These are phyloP conservation scores for Malurus melanocephalus DNA, from an alignment of 2,113 vertebrate genomes.

Conservation along the genomic window DNA sequence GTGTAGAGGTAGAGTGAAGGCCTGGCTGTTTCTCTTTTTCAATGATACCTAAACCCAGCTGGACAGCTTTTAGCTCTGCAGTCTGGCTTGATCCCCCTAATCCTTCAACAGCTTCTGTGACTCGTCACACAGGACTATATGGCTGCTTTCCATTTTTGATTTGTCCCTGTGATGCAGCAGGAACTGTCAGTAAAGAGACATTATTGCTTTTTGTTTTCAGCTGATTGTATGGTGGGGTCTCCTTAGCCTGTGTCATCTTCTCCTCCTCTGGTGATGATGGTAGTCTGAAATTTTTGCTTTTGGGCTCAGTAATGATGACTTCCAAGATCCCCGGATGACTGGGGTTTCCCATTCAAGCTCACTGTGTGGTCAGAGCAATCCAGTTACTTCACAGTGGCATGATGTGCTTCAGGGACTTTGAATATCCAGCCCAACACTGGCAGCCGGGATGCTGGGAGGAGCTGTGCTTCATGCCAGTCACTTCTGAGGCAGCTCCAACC, in stretches of 20 bases:
- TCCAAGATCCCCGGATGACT: background rate
- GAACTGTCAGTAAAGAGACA: background rate
- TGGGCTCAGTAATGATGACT: background rate
- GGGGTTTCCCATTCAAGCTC: background rate
- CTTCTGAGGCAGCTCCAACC: background rate
- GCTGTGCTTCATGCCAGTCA: background rate
- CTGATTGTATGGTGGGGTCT: background rate
- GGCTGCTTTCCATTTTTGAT: background rate
- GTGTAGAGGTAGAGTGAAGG: background rate
- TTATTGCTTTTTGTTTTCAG: background rate
- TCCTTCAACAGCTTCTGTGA: background rate
- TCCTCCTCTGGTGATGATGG: background rate
- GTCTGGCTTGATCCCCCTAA: background rate
- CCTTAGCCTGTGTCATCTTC: background rate
- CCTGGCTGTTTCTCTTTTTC: background rate
- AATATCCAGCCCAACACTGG: background rate
- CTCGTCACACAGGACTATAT: rapidly evolving
- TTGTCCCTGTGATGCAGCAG: background rate
- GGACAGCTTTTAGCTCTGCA: background rate
- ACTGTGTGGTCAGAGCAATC: background rate
- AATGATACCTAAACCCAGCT: background rate
- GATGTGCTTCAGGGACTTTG: background rate
- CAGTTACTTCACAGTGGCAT: background rate
- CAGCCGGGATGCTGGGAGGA: background rate
- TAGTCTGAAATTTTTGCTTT: background rate